Evolutionary conservation across 2,888 invertebrate species (phyloP).

Genomic region (Camptogramma bilineatum): DNA sequence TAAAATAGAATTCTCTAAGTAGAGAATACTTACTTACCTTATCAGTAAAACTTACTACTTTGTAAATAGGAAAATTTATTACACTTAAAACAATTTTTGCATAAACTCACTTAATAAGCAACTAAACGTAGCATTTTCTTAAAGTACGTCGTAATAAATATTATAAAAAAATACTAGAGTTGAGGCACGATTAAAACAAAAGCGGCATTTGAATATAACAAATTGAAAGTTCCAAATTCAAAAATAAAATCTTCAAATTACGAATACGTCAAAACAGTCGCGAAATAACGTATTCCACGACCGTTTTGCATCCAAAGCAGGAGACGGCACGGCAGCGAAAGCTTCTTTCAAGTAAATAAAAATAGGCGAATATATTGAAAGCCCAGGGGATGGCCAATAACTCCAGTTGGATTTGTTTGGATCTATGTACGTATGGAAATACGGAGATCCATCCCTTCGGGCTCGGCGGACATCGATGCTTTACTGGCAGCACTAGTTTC

Average conservation of each 20-base stretch:
- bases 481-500: constrained; percentile 51
- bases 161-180: background rate
- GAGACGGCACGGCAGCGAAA: constrained; percentile 54
- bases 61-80: background rate
- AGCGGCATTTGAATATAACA: constrained; percentile 15
- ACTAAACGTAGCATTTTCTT: no score
- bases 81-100: background rate
- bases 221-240: constrained; percentile 22
- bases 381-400: constrained; percentile 80
- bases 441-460: constrained; percentile 52
- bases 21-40: no score
- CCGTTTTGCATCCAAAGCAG: constrained; percentile 64
- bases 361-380: constrained; percentile 78
- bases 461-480: constrained; percentile 58
- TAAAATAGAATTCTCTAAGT: no score
- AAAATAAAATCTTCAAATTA: constrained; percentile 43
- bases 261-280: constrained; percentile 49
- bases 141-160: no score
- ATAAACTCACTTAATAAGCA: background rate
- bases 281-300: constrained; percentile 68
- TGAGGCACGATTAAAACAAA: constrained; percentile 17
- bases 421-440: constrained; percentile 77
- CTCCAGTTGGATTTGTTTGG: constrained; percentile 73
- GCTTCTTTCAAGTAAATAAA: constrained; percentile 75
- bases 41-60: no score